Base-by-base conservation (phyloP, 1,140 invertebrate genomes). In the Drosophila bipectinata region DNA sequence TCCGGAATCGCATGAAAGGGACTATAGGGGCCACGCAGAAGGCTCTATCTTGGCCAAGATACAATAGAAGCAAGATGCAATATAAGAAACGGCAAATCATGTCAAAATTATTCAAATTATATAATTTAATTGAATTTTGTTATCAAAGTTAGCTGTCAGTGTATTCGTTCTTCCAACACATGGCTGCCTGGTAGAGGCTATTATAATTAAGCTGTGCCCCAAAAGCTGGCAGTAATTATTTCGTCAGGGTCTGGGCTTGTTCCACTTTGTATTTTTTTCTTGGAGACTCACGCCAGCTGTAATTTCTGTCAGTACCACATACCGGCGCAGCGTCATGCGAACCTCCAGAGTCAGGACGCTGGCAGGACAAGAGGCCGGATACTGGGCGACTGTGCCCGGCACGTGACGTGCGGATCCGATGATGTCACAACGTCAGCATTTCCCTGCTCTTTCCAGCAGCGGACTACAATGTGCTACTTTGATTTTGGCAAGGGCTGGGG, bases 201-300 rank as follows among this genome's bases (percentile, higher is more conserved):
- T 28, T 5, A 28, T 28, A 48, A 24, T 56, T 26, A 30, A 60
- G 28, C 44, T 47, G 26, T 48, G 61, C 73, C 48, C 68, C 24
- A 41, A 49, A 83, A 71, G 44, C 61, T 58, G 58, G 83, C 76
- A 67, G 79, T 77, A 76, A 87, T 87, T 88, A 85, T 76, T 82
- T 68, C 48, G 72, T 84, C 63, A 51, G 51, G 57, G 58, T 53
- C 45, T 10, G 34, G 10, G n/a, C 21, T 47, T 21, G 9, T 32
- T 64, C 39, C 15, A 41, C 9, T 47, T 47, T 9, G 18, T 24
- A 44, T 21, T 15, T 47, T 4, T 21, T 56, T 51, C 52, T 57
- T 57, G 30, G 32, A n/a, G 21, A 26, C 44, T 66, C 64, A 66
- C 58, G 60, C 49, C 73, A 87, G 60, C 74, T 79, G 72, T 69